phyloP scores from a whole-genome alignment of 2,888 invertebrate genomes.

The Eristalis intricaria region DNA sequence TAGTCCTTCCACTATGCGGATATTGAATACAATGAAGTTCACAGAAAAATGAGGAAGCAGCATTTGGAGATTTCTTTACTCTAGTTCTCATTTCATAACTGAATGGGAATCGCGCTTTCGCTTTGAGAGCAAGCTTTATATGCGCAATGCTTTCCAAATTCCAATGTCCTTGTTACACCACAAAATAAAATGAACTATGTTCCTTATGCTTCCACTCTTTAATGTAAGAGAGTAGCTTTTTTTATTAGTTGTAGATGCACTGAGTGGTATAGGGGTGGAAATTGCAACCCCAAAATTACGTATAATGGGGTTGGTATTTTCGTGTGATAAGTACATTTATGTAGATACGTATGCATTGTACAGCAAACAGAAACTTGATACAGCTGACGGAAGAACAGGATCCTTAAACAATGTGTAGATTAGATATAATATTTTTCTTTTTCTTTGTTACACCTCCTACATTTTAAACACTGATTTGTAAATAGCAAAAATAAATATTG shows the following conservation, averaged over 20 bases:
- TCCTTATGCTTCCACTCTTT: slow-evolving; percentile 58
- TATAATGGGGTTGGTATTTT: not conserved
- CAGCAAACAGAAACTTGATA: not conserved
- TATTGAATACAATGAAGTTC: slow-evolving; percentile 29
- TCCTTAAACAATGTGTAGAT: not conserved
- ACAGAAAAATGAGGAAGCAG: slow-evolving; percentile 54
- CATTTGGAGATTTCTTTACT: slow-evolving; percentile 60
- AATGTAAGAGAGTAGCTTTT: not conserved
- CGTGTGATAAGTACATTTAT: not conserved
- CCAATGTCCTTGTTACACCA: slow-evolving; percentile 67
- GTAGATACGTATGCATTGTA: not conserved
- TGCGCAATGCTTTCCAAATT: slow-evolving; percentile 66
- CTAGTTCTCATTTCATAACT: slow-evolving; percentile 43
- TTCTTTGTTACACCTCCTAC: not conserved
- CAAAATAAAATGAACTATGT: slow-evolving; percentile 10
- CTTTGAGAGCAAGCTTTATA: slow-evolving; percentile 35
- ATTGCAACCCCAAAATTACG: not conserved
- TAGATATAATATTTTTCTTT: not conserved
- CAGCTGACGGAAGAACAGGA: not conserved
- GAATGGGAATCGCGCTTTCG: slow-evolving; percentile 53
- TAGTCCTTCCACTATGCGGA: slow-evolving; percentile 66
- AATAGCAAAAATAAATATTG: not conserved
- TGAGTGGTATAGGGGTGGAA: slow-evolving; percentile 52
- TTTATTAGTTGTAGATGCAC: slow-evolving; percentile 23
- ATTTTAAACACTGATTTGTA: not conserved